A percentile compares a stretch with the other conserved stretches of the same genome.
phyloP scores from a whole-genome alignment of 2,888 invertebrate species.

The Esperia sulphurella region DNA sequence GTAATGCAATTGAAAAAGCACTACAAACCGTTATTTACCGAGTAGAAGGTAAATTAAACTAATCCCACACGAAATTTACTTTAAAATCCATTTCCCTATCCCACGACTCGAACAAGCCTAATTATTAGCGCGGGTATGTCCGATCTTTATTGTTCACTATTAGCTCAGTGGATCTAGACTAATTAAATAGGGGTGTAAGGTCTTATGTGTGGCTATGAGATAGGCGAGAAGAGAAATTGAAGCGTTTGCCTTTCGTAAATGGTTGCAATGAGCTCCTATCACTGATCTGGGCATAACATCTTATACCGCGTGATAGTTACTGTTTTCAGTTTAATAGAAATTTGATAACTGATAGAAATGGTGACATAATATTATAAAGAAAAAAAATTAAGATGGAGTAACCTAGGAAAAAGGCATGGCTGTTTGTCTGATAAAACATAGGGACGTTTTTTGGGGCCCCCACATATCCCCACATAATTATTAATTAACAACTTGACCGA shows the following conservation, averaged over 20 bases:
- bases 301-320: no score
- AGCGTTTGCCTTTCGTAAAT: no score
- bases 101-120: constrained; percentile 55
- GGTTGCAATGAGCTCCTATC: no score
- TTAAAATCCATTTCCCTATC: constrained; percentile 53
- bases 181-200: constrained; percentile 50
- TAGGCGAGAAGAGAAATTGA: background rate
- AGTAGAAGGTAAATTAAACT: constrained; percentile 60
- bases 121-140: constrained; percentile 68
- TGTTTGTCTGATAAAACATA: no score
- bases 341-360: no score
- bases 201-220: background rate
- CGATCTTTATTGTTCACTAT: constrained; percentile 72
- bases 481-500: no score
- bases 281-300: no score
- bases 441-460: no score
- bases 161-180: constrained; percentile 53
- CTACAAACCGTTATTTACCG: constrained; percentile 9
- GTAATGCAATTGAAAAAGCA: background rate
- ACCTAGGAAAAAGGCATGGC: no score
- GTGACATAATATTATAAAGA: no score
- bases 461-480: background rate
- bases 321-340: no score
- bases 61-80: constrained; percentile 62
- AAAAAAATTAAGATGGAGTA: no score